Evolutionary conservation across 2,888 invertebrate species (phyloP), one percentile per base, ranked within the genome.

Genomic region (Mesochorus sp.): DNA sequence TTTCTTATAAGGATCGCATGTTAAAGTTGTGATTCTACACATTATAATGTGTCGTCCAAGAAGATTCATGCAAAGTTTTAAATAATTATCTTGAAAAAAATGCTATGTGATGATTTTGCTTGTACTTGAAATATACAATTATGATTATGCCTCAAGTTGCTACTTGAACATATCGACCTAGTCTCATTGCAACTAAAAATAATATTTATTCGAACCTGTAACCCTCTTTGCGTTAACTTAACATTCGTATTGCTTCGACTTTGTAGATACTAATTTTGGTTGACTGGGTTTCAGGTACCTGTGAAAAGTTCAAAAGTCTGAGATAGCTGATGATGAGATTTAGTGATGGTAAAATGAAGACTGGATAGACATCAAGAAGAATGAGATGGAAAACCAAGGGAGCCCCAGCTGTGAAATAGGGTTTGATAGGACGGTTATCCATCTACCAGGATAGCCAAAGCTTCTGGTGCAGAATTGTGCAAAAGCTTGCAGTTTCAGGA

Each of bases 401-500:
- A 39, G 34, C 39, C 53, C 21, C 17, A 67, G 62, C 68, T 70
- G 57, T 17, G 26, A 47, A 51, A 62, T 47, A 68, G 57, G 31
- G 26, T 55, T 62, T 61, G 61, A 47, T 31, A 31, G 61, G 61
- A 61, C 53, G 51, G 59, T 71, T 71, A 51, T 67, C 66, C 53
- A 53, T 67, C 66, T 47, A 34, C 44, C 31, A 53, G 53, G 47
- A 57, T 44, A 57, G 62, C 49, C 37, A 39, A 49, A 47, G 44
- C 44, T 55, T 47, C 44, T 57, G 67, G 37, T 68, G 62, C 62
- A 19, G 62, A 47, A 55, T 62, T 55, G 39, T 49, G 21, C 39
- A 47, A 67, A 72, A 71, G 72, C 51, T 74, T 53, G 59, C 57
- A 47, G 57, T 61, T 68, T 67, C 28, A 68, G 61, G 37, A 68